phyloP scores from a whole-genome alignment of 2,113 vertebrate genomes.

The Myotis davidii region DNA sequence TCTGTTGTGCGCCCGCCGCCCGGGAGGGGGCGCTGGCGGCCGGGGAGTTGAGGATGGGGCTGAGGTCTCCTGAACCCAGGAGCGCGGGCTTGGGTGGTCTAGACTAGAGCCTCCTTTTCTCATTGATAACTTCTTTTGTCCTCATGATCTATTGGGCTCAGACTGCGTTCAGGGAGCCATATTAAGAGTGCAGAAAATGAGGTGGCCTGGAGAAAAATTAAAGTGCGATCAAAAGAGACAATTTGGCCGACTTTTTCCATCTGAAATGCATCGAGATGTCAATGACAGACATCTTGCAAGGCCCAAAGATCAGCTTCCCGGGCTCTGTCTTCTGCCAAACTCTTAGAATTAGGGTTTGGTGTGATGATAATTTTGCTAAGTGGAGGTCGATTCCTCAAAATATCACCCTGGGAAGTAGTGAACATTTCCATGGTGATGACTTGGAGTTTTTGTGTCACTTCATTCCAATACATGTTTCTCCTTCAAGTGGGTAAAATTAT shows the following conservation, averaged over 20 bases:
- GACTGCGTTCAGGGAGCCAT: neutral
- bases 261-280: neutral
- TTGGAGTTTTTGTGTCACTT: constrained; percentile 7
- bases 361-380: constrained; percentile 18
- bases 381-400: neutral
- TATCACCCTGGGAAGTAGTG: neutral
- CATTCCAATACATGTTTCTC: neutral
- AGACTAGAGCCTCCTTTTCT: neutral
- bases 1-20: neutral
- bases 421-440: neutral
- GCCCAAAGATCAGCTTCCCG: neutral
- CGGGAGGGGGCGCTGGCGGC: neutral
- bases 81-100: neutral
- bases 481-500: neutral
- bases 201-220: neutral
- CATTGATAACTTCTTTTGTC: neutral
- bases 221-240: neutral
- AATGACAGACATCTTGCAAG: constrained; percentile 15
- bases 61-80: neutral
- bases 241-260: neutral
- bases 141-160: neutral
- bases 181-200: constrained; percentile 22
- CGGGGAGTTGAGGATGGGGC: neutral
- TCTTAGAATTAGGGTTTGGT: constrained; percentile 1
- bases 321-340: neutral